These are phyloP conservation scores for Heliconius melpomene DNA, from an alignment of 1,140 invertebrate species.

Conservation along the genomic window DNA sequence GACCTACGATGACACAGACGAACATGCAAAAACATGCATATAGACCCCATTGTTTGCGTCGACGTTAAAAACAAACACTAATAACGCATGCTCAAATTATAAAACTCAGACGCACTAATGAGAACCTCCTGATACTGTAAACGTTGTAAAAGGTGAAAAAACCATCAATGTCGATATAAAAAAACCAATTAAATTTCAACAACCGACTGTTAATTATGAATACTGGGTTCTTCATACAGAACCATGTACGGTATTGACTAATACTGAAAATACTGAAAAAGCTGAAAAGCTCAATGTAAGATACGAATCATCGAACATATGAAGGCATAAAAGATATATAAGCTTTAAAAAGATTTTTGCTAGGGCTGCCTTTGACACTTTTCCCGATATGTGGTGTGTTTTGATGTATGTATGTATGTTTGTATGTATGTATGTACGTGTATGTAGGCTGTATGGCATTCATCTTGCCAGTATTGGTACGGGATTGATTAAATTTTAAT, in stretches of 20 bases:
- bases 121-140: neutral
- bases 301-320: conserved; percentile 35
- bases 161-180: neutral
- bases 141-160: neutral
- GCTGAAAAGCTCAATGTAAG: conserved; percentile 5
- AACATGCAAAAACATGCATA: too few species aligned
- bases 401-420: neutral
- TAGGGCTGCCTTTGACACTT: conserved; percentile 20
- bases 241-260: neutral
- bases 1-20: too few species aligned
- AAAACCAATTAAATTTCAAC: conserved; percentile 5
- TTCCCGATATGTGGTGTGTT: conserved; percentile 2
- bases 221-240: neutral
- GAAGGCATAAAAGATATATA: conserved; percentile 19
- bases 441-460: neutral
- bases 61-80: neutral
- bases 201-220: neutral
- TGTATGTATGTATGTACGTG: neutral
- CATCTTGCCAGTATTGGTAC: neutral
- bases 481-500: neutral
- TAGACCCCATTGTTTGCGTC: too few species aligned
- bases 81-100: neutral
- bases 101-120: neutral
- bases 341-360: conserved; percentile 20
- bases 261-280: conserved; percentile 5